Percentiles rank a stretch among this genome's conserved stretches.
phyloP scores from a whole-genome alignment of 2,113 vertebrate genomes.

The Channa maculata region DNA sequence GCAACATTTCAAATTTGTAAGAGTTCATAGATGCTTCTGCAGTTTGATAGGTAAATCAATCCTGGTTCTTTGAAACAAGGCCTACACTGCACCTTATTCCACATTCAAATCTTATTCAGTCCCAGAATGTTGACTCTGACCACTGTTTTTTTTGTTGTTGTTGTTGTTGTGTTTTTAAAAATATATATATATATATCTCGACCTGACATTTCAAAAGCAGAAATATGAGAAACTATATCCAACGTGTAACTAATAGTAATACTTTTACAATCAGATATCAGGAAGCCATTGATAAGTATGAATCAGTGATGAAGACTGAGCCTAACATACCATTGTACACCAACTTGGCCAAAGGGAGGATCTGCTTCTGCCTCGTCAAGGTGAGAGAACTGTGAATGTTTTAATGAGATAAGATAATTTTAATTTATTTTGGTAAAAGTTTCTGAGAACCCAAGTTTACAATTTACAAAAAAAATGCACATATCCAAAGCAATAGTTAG shows the following conservation, averaged over 20 bases:
- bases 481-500: too few species aligned
- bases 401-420: background rate
- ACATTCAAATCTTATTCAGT: background rate
- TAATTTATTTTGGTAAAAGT: too few species aligned
- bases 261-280: constrained; percentile 72
- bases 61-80: background rate
- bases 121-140: too few species aligned
- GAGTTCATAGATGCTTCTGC: background rate
- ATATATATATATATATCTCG: too few species aligned
- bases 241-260: too few species aligned
- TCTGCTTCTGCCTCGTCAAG: constrained; percentile 87
- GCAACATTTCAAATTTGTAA: too few species aligned
- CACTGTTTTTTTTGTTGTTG: too few species aligned
- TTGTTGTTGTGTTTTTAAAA: too few species aligned
- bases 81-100: background rate
- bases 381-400: constrained; percentile 56
- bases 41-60: background rate
- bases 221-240: too few species aligned
- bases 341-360: constrained; percentile 84
- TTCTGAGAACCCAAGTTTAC: too few species aligned
- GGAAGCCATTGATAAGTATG: constrained; percentile 85
- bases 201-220: background rate
- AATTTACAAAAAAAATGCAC: background rate
- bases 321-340: constrained; percentile 79
- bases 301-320: constrained; percentile 84